These are phyloP conservation scores for Zaprionus kolodkinae DNA, from an alignment of 1,140 invertebrate species.

Conservation along the genomic window DNA sequence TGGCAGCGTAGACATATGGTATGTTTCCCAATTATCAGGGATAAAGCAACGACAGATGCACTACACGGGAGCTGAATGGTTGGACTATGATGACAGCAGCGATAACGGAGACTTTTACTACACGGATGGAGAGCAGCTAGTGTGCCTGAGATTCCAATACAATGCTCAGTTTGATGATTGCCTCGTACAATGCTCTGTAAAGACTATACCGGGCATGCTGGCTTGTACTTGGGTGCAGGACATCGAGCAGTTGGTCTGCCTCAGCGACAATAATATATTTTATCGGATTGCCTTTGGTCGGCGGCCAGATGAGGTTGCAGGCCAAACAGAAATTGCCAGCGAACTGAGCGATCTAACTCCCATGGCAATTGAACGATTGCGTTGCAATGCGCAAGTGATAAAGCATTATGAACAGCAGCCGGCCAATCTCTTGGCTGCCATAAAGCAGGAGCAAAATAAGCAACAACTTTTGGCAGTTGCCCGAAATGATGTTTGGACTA, in stretches of 20 bases:
- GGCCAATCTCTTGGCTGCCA: conserved; percentile 28
- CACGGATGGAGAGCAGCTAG: conserved; percentile 66
- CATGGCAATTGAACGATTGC: conserved; percentile 37
- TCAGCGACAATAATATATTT: conserved; percentile 79
- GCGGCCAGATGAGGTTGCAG: background rate
- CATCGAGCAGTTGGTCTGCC: conserved; percentile 65
- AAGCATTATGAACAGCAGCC: conserved; percentile 48
- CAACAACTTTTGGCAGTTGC: conserved; percentile 65
- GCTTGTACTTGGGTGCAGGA: conserved; percentile 66
- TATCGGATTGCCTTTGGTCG: conserved; percentile 62
- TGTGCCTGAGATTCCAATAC: conserved; percentile 58
- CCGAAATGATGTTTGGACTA: conserved; percentile 19
- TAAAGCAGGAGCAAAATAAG: conserved; percentile 61
- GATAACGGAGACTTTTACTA: conserved; percentile 66
- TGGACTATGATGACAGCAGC: conserved; percentile 57
- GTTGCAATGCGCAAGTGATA: conserved; percentile 39
- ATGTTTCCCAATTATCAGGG: conserved; percentile 51
- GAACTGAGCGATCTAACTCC: conserved; percentile 45
- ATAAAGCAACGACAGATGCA: conserved; percentile 58
- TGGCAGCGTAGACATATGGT: conserved; percentile 78
- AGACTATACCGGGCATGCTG: conserved; percentile 61
- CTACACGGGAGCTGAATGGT: conserved; percentile 59
- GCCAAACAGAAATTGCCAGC: background rate
- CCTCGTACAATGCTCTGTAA: conserved; percentile 40
- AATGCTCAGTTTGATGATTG: conserved; percentile 54